Conservation (phyloP, 2,113 vertebrate species). For the Egretta garzetta region DNA sequence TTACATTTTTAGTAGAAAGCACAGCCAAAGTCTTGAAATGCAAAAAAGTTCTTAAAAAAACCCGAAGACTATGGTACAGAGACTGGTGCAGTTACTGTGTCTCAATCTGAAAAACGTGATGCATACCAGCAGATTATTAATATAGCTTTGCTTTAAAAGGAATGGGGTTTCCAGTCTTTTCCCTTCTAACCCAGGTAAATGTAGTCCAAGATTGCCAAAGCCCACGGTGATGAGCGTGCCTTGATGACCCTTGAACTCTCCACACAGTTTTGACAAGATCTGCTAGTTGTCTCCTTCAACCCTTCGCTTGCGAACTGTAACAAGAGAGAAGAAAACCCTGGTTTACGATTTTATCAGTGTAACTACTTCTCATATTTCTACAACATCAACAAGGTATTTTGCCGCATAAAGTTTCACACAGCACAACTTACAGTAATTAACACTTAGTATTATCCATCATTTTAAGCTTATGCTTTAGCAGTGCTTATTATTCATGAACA, state of each 20-base stretch:
- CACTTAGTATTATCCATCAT: background rate
- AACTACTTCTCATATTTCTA: background rate
- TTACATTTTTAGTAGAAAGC: constrained; percentile 18
- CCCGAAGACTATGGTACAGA: background rate
- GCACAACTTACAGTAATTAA: background rate
- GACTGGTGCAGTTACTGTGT: background rate
- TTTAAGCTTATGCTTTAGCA: background rate
- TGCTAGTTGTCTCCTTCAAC: constrained; percentile 88
- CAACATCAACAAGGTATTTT: background rate
- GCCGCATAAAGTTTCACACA: background rate
- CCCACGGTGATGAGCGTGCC: constrained; percentile 70
- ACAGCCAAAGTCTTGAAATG: constrained; percentile 12
- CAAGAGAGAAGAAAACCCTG: background rate
- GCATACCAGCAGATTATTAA: constrained; percentile 2
- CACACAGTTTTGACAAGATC: constrained; percentile 28
- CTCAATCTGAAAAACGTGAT: constrained; percentile 38
- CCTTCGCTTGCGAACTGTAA: constrained; percentile 88
- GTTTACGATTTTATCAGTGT: background rate
- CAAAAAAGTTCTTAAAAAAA: background rate
- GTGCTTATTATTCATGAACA: background rate
- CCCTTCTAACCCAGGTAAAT: constrained; percentile 87
- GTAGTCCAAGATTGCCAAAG: constrained; percentile 73
- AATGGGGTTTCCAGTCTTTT: constrained; percentile 92
- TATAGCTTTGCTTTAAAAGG: constrained; percentile 47
- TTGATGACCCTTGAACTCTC: constrained; percentile 68